These are phyloP conservation scores for Dolichallabes microphthalmus DNA, from an alignment of 2,113 vertebrate genomes.

Conservation along the genomic window DNA sequence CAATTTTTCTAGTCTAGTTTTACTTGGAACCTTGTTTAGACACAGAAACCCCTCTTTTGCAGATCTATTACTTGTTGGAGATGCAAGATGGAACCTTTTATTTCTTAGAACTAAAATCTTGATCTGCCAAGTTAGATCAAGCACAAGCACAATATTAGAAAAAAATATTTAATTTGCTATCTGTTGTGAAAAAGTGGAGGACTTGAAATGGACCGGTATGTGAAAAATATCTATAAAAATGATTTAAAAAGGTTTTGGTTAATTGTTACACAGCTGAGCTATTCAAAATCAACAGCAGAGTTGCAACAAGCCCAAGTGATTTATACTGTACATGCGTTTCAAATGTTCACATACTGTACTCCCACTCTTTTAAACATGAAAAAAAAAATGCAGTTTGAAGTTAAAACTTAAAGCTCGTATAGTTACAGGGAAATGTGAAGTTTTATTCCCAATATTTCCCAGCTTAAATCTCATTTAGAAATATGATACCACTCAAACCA, in stretches of 20 bases:
- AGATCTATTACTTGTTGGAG: background rate
- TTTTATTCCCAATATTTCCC: constrained; percentile 12
- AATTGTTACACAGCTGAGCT: background rate
- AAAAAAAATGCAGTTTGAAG: background rate
- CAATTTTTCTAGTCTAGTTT: background rate
- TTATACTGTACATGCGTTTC: background rate
- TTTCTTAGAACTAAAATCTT: background rate
- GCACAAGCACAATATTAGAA: background rate
- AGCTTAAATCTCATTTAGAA: constrained; percentile 37
- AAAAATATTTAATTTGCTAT: constrained; percentile 12
- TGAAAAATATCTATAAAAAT: background rate
- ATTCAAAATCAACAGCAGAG: background rate
- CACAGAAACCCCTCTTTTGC: too few relatives aligned
- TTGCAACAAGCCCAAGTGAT: background rate
- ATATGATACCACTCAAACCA: constrained; percentile 34
- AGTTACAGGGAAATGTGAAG: background rate
- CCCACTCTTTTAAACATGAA: too few relatives aligned
- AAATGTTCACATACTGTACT: background rate
- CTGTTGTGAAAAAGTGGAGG: background rate
- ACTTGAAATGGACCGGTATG: background rate
- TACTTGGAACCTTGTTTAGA: background rate
- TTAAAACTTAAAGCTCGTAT: background rate
- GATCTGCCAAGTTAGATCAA: too few relatives aligned
- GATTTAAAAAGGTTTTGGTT: background rate
- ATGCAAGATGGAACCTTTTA: background rate